These are phyloP conservation scores for Aleiodes sp. DNA, from an alignment of 1,140 invertebrate species.

Conservation along the genomic window DNA sequence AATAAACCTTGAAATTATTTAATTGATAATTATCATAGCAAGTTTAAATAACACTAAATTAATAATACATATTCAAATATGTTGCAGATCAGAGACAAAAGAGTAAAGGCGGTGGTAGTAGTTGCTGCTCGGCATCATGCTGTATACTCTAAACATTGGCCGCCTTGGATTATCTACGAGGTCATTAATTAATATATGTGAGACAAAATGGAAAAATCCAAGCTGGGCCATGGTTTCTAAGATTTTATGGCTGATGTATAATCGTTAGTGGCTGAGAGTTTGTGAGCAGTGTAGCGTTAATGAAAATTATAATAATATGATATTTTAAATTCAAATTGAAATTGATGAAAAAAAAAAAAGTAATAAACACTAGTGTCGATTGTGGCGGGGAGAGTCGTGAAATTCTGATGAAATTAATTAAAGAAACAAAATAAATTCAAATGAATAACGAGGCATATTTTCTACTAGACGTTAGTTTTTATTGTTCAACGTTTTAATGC, in stretches of 20 bases:
- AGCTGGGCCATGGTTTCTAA: slow-evolving; percentile 60
- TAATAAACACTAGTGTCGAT: too few species aligned
- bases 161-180: slow-evolving; percentile 51
- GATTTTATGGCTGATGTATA: slow-evolving; percentile 61
- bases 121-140: slow-evolving; percentile 91
- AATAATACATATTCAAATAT: too few species aligned
- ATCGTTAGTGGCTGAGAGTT: slow-evolving; percentile 59
- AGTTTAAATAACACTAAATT: too few species aligned
- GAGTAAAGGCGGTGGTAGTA: slow-evolving; percentile 91
- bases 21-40: too few species aligned
- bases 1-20: too few species aligned
- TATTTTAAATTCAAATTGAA: slow-evolving; percentile 11
- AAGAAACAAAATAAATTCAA: background rate
- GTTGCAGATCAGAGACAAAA: slow-evolving; percentile 93
- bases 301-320: background rate
- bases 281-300: slow-evolving; percentile 54
- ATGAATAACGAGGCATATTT: slow-evolving; percentile 19
- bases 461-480: slow-evolving; percentile 3
- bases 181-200: slow-evolving; percentile 37
- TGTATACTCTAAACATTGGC: slow-evolving; percentile 83
- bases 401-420: too few species aligned
- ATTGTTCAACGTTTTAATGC: slow-evolving; percentile 5
- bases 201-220: slow-evolving; percentile 46
- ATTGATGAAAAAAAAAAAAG: too few species aligned
- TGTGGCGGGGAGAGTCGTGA: too few species aligned